Base-by-base conservation (phyloP, 2,113 vertebrate species). In the Spermophilus dauricus region DNA sequence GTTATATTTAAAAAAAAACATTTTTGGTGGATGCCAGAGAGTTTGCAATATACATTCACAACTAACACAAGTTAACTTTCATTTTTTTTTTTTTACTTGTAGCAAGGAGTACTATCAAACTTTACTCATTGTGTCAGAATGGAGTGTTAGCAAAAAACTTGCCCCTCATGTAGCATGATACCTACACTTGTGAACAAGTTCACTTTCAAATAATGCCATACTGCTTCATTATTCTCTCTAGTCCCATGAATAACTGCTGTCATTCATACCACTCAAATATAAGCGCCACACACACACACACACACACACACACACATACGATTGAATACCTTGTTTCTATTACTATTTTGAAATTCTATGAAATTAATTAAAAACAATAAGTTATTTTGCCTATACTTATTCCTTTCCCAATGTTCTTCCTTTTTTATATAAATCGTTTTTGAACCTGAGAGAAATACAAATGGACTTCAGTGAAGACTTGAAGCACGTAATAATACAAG, bases 101-200 rank as follows among this genome's bases (percentile, higher is more conserved):
- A 98, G 99, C 99, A 99, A 98, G 99, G 98, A 98, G 96, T 91
- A 99, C 97, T 99, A 99, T 97, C 99, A 98, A 99, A 99, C 98
- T 39, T 99, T 99, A 99, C 97, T 99, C 99, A 99, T 24, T 8
- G 99, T 99, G 98, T 97, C 85, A 80, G 93, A 98, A 97, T 84
- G 97, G 99, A 99, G 99, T 48, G 98, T 99, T 98, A 99, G 99
- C 97, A 97, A 99, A 99, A 99, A 98, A 37, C 99, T 98, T 7
- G 97, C 96, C 34, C 1, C 99, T 98, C 96, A 26, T 99, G 69
- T 99, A 83, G 99, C 99, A 99, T 99, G 99, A 99, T 97, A 99
- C 99, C 99, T 99, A 99, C 99, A 99, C 99, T 99, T 98, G 91
- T 2, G 98, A 98, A 20, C 56, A 58, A 58, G 17, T 58, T 58